phyloP scores from a whole-genome alignment of 2,888 invertebrate genomes.

The Colostygia pectinataria region DNA sequence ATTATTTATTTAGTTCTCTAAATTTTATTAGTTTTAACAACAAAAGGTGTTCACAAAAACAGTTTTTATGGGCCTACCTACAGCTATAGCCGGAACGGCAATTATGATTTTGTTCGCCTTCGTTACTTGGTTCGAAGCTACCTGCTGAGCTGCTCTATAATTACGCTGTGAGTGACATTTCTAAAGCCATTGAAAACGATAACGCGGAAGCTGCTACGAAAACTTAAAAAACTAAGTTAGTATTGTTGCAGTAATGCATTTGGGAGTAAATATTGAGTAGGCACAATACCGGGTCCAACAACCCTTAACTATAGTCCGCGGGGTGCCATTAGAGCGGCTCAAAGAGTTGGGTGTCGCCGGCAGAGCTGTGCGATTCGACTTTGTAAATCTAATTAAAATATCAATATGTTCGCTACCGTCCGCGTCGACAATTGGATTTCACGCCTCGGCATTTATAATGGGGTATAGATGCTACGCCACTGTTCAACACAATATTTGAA shows the following conservation, averaged over 20 bases:
- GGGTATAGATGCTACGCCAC: constrained; percentile 22
- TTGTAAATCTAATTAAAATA: constrained; percentile 84
- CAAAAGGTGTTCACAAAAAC: constrained; percentile 56
- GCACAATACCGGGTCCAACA: constrained; percentile 74
- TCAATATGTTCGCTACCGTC: constrained; percentile 78
- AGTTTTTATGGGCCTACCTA: constrained; percentile 50
- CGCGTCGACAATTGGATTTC: constrained; percentile 80
- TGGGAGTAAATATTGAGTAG: constrained; percentile 81
- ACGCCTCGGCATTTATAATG: constrained; percentile 63
- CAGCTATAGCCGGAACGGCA: constrained; percentile 64
- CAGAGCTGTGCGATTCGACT: constrained; percentile 66
- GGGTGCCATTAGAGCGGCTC: constrained; percentile 80
- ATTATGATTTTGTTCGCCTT: constrained; percentile 65
- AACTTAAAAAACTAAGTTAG: constrained; percentile 80
- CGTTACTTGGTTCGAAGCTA: constrained; percentile 61
- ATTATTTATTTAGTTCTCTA: constrained; percentile 38
- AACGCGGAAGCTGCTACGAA: constrained; percentile 80
- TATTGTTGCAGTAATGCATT: constrained; percentile 81
- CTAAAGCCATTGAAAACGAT: constrained; percentile 79
- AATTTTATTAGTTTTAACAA: constrained; percentile 49
- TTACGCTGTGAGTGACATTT: constrained; percentile 77
- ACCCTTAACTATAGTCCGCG: constrained; percentile 78
- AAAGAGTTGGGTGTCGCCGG: constrained; percentile 79
- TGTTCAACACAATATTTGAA: constrained; percentile 16
- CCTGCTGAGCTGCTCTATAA: constrained; percentile 78